Percentiles rank a stretch among this genome's conserved stretches.
Conservation (phyloP, 2,888 invertebrate genomes). For the Thumatha senex region DNA sequence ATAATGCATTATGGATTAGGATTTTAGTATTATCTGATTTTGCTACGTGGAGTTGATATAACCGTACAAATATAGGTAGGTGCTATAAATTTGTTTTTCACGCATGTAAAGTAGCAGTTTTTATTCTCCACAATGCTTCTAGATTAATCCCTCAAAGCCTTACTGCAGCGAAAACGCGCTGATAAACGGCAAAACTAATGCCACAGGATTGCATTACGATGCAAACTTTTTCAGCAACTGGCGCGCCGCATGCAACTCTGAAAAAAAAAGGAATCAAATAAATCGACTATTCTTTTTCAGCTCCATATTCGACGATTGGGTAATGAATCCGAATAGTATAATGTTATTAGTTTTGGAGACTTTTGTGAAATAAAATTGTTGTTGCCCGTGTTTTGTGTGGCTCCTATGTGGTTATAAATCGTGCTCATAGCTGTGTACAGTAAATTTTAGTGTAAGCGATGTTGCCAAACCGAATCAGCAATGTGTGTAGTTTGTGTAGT, state of each 20-base stretch:
- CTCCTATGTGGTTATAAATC: conserved; percentile 36
- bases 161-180: conserved; percentile 65
- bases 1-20: conserved; percentile 57
- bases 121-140: conserved; percentile 57
- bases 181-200: conserved; percentile 80
- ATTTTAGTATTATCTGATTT: conserved; percentile 48
- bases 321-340: conserved; percentile 67
- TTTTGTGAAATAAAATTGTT: conserved; percentile 38
- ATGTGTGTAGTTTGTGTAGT: conserved; percentile 54
- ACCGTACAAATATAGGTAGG: conserved; percentile 17
- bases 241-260: conserved; percentile 59
- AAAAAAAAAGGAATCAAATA: conserved; percentile 70
- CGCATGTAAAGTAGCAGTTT: conserved; percentile 55
- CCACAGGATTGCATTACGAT: conserved; percentile 78
- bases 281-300: conserved; percentile 68
- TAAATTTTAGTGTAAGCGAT: conserved; percentile 44
- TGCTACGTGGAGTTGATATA: conserved; percentile 43
- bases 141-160: conserved; percentile 81
- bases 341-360: conserved; percentile 48
- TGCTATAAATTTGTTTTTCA: conserved; percentile 40
- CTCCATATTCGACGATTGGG: conserved; percentile 63
- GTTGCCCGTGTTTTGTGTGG: conserved; percentile 39
- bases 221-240: conserved; percentile 80
- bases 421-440: conserved; percentile 32
- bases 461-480: conserved; percentile 59